These are phyloP conservation scores for Tinea pellionella DNA, from an alignment of 2,888 invertebrate species.

Conservation along the genomic window DNA sequence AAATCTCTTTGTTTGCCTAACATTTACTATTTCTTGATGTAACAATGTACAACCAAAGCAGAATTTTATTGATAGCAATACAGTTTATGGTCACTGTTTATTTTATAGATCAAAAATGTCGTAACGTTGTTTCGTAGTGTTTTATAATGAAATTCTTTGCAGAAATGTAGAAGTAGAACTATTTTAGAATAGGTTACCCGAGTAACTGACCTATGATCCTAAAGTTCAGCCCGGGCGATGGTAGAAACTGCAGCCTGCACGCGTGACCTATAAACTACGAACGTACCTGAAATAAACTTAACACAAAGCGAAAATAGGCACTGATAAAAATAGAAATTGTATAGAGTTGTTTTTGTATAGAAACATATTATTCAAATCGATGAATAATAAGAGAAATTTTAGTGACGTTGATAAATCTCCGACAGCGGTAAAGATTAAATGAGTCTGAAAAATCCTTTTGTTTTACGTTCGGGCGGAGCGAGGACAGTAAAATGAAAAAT, in stretches of 20 bases:
- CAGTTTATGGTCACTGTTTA: not conserved
- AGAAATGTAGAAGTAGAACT: not conserved
- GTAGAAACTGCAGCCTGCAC: constrained; percentile 2
- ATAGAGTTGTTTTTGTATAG: not conserved
- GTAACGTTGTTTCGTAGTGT: not conserved
- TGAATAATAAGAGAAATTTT: not conserved
- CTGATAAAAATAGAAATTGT: not conserved
- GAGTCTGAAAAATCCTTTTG: constrained; percentile 45
- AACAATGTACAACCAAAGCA: not conserved
- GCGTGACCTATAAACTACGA: constrained; percentile 5
- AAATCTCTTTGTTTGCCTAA: constrained; percentile 28
- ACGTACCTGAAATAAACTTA: not conserved
- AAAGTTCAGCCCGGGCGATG: not conserved
- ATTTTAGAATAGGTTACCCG: not conserved
- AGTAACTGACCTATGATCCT: constrained; percentile 49
- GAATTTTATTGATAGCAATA: not conserved
- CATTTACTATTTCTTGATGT: not conserved
- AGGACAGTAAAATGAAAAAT: constrained; percentile 48
- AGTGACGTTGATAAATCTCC: not conserved
- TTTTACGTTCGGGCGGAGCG: constrained; percentile 34
- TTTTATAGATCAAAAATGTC: not conserved
- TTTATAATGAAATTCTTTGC: not conserved
- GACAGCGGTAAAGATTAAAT: constrained; percentile 17
- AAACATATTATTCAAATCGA: no score
- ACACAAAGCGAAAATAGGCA: not conserved